Base-by-base conservation (phyloP, 2,797 vertebrate species). In the Mallotus villosus region DNA sequence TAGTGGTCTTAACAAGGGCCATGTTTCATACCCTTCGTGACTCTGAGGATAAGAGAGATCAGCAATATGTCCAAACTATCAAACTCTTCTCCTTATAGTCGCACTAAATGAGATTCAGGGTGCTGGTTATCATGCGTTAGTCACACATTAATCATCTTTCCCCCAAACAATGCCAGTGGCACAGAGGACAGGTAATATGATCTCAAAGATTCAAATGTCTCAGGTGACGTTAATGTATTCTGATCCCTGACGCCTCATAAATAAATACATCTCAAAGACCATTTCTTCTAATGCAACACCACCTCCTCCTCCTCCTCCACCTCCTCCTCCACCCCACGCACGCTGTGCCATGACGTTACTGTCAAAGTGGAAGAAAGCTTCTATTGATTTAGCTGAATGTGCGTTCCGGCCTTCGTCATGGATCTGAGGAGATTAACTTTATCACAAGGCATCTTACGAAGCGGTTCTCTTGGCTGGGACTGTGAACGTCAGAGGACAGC, bases 371-470 rank as follows among this genome's bases (percentile, higher is more conserved):
- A 79, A 72, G 34, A 41, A 41, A 51, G 55, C 55, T 21, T 53
- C 46, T 41, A 70, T 67, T 70, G 62, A 69, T 70, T 64, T 51
- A 74, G 7, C 12, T 61, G 12, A 37, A 53, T 32, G 37, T 53
- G 25, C 62, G 65, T 61, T 64, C 12, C 51, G 55, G 27, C 49
- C 32, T 34, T 70, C 46, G 37, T 57, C 61, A 70, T 61, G 49
- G 55, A 76, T 70, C 37, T 63, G 53, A 41, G 62, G 46, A 67
- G 73, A 81, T 75, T 41, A 79, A 63, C 57, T 59, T 55, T 53
- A 58, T 73, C 46, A 64, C 37, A 72, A 37, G 6, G n/a, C 27
- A 24, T 70, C 41, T 32, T 65, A 27, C 55, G 46, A 74, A 76
- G 51, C 25, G 2, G 41, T 78, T 81, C 53, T 75, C 55, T 51